A percentile compares a stretch with the other conserved stretches of the same genome.
These are phyloP conservation scores for Ascaphus truei DNA, from an alignment of 2,113 vertebrate species.

Conservation along the genomic window DNA sequence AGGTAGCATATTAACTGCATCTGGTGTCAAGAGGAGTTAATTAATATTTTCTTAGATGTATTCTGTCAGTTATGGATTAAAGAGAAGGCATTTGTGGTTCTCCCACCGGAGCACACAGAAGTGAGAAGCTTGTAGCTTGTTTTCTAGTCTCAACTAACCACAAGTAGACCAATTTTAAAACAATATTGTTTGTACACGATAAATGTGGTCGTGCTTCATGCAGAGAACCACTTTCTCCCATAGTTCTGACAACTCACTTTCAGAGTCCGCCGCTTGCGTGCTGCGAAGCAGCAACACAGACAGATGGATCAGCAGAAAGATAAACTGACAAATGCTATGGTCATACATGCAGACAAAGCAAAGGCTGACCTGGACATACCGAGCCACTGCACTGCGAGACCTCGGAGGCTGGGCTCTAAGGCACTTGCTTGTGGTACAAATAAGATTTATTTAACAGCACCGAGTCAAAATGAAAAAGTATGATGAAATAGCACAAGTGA, in stretches of 20 bases:
- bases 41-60: constrained; percentile 77
- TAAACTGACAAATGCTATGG: constrained; percentile 47
- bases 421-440: constrained; percentile 52
- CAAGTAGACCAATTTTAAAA: constrained; percentile 64
- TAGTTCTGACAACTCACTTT: constrained; percentile 41
- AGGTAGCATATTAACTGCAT: constrained; percentile 54
- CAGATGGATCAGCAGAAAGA: constrained; percentile 42
- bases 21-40: constrained; percentile 72
- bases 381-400: constrained; percentile 35
- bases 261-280: constrained; percentile 39
- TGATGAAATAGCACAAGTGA: constrained; percentile 59
- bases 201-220: constrained; percentile 48
- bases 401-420: constrained; percentile 52
- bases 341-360: constrained; percentile 53
- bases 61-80: constrained; percentile 58
- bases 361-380: constrained; percentile 52
- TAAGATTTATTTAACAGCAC: constrained; percentile 60
- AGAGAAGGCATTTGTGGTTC: constrained; percentile 61
- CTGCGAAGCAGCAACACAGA: constrained; percentile 41
- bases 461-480: constrained; percentile 59
- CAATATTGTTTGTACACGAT: constrained; percentile 61
- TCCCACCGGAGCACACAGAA: constrained; percentile 60
- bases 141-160: constrained; percentile 56
- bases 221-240: constrained; percentile 50
- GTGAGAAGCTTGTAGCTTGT: constrained; percentile 43